Evolutionary conservation across 37 sponge, comb jelly and placozoan species (phyloP), one percentile per base, ranked within the genome.

Genomic region (Axinella damicornis): DNA sequence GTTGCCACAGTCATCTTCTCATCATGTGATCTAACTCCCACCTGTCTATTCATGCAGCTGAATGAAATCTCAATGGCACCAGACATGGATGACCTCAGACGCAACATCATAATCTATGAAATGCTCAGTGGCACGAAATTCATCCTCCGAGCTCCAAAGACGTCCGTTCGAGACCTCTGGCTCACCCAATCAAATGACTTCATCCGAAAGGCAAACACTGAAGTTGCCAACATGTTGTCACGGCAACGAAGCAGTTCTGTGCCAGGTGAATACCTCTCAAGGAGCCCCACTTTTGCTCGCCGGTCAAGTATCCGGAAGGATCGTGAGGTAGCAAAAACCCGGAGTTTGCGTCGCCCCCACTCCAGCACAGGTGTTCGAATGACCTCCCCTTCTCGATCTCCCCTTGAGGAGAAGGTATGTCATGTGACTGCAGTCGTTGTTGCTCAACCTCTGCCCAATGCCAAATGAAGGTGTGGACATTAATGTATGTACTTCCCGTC

Each of bases 71-170:
- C 64, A 61, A 84, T 84, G 56, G 33, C 80, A 6, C 80, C 71
- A 2, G 90, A 90, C 39, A 78, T 80, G 75, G 90, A 90, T 57
- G 11, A 2, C 17, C 57, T 53, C 5, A 73, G 74, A 41, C 63
- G 30, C 17, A 80, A 78, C 76, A 20, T 90, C 32, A 84, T 84
- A 59, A 73, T 84, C 21, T 90, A 90, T 56, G 74, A 84, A 58
- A 90, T 84, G 85, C 19, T 37, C 35, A 53, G 85, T 12, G 90
- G 90, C 17, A 84, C 75, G 22, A 90, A 90, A 63, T 84, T 79
- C 81, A 74, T 78, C 24, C 83, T 88, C 27, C 30, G 61, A 38
- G 79, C 86, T 24, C 2, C 71, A 16, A 77, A 71, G 53, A 61
- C 86, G 5, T 63, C 66, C 0, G 22, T 65, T 22, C 62, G 84